phyloP scores from a whole-genome alignment of 2,888 invertebrate genomes.

The Diaperis boleti region DNA sequence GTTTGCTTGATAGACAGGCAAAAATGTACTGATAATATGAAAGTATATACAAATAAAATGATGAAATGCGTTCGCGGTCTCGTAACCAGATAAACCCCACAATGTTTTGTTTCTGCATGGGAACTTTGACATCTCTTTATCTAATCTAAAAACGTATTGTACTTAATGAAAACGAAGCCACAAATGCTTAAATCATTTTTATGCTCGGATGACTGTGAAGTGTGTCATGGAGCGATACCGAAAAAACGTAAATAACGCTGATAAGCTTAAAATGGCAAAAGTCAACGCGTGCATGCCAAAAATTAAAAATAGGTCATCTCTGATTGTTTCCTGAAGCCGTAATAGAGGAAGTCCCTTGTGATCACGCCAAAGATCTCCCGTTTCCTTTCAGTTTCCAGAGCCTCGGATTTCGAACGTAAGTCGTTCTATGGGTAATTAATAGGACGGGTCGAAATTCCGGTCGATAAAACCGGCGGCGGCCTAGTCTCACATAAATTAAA shows the following conservation, averaged over 20 bases:
- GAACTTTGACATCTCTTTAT: not conserved
- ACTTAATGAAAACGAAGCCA: not conserved
- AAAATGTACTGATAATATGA: not conserved
- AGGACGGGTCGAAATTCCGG: slow-evolving; percentile 6
- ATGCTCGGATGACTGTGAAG: not conserved
- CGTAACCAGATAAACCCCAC: not conserved
- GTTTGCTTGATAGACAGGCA: not conserved
- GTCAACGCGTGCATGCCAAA: slow-evolving; percentile 1
- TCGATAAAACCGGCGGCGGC: slow-evolving; percentile 8
- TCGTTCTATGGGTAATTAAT: slow-evolving; percentile 14
- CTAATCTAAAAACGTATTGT: not conserved
- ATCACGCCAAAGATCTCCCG: not conserved
- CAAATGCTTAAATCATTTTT: not conserved
- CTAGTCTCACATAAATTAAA: slow-evolving; percentile 26
- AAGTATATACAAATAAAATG: too few species aligned
- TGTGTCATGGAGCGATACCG: slow-evolving; percentile 1
- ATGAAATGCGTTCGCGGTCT: not conserved
- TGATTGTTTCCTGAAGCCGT: not conserved
- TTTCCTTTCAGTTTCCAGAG: not conserved
- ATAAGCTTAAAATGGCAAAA: slow-evolving; percentile 9
- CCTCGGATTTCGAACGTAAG: not conserved
- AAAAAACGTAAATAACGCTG: slow-evolving; percentile 14
- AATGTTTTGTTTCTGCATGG: not conserved
- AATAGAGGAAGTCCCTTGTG: slow-evolving; percentile 6
- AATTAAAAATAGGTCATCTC: slow-evolving; percentile 19